Conservation (phyloP, 2,113 vertebrate genomes). For the Semicossyphus pulcher region DNA sequence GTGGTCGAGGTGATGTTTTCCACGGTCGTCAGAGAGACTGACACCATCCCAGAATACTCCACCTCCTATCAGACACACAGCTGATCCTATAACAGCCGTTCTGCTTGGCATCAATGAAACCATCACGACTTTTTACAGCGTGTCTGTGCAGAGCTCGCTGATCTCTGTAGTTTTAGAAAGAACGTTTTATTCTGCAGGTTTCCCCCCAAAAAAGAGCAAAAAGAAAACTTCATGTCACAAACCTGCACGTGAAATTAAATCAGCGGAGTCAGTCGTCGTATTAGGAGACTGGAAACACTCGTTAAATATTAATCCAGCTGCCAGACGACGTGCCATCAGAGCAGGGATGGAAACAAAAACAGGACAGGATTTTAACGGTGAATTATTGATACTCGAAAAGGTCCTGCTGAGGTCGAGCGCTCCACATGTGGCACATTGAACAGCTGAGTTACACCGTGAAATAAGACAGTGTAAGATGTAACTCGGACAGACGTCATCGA, state of each 20-base stretch:
- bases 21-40: slow-evolving; percentile 2
- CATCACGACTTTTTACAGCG: too few relatives aligned
- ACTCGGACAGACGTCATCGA: too few relatives aligned
- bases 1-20: slow-evolving; percentile 16
- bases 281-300: neutral
- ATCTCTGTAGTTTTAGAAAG: too few relatives aligned
- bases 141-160: too few relatives aligned
- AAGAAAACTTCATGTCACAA: neutral
- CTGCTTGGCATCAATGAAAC: too few relatives aligned
- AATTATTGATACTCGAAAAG: neutral
- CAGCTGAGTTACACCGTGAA: too few relatives aligned
- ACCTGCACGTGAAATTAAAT: neutral
- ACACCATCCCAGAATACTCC: slow-evolving; percentile 43
- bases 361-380: neutral
- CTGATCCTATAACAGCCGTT: neutral
- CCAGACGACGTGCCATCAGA: neutral
- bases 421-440: too few relatives aligned
- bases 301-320: neutral
- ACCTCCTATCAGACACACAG: neutral
- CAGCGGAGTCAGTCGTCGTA: neutral
- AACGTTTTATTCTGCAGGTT: too few relatives aligned
- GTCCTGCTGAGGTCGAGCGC: neutral
- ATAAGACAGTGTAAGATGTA: too few relatives aligned
- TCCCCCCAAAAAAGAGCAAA: too few relatives aligned
- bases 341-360: neutral